These are phyloP conservation scores for Cephus sareptanus DNA, from an alignment of 2,888 invertebrate genomes.

Conservation along the genomic window DNA sequence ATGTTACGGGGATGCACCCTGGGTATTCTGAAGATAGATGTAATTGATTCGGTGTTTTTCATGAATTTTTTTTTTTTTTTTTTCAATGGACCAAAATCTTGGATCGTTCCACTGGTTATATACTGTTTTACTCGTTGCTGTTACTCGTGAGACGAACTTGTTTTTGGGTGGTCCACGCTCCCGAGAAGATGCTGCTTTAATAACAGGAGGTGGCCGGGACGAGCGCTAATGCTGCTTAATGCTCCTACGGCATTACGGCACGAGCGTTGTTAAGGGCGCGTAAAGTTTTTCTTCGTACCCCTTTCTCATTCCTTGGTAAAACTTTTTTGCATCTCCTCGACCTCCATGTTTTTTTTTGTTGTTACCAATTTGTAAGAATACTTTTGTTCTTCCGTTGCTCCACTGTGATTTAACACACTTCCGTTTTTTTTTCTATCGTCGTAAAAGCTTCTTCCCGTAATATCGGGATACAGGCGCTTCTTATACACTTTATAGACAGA, in stretches of 20 bases:
- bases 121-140: neutral
- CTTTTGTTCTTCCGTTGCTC: neutral
- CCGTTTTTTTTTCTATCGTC: too few species aligned
- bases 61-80: too few species aligned
- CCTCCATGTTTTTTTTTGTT: neutral
- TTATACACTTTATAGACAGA: neutral
- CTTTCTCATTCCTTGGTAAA: neutral
- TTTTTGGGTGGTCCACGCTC: slow-evolving; percentile 51
- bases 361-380: slow-evolving; percentile 1
- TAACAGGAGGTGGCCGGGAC: slow-evolving; percentile 41
- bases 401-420: too few species aligned
- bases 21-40: too few species aligned
- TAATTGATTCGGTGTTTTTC: neutral
- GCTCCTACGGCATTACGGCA: slow-evolving; percentile 15
- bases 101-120: neutral
- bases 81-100: neutral
- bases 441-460: neutral
- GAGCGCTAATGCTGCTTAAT: slow-evolving; percentile 36
- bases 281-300: slow-evolving; percentile 31
- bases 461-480: neutral
- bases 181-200: slow-evolving; percentile 31
- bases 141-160: neutral
- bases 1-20: neutral
- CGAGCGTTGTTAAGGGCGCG: slow-evolving; percentile 39
- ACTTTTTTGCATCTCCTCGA: neutral